Percentiles rank a stretch among this genome's conserved stretches.
phyloP scores from a whole-genome alignment of 2,797 vertebrate species.

The Novumbra hubbsi region DNA sequence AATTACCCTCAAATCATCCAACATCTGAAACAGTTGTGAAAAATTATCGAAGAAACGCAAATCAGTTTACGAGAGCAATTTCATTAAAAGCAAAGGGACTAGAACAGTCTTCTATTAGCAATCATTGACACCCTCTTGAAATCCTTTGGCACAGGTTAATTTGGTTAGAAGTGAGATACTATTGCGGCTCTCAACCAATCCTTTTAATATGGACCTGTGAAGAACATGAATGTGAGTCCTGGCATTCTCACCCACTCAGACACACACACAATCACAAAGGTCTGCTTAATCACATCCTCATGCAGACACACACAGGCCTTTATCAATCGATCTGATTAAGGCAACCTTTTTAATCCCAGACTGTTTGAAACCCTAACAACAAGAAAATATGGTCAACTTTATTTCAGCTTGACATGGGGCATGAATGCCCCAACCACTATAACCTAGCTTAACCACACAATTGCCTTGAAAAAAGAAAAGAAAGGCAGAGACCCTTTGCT shows the following conservation, averaged over 20 bases:
- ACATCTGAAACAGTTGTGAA: neutral
- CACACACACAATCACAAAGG: slow-evolving; percentile 4
- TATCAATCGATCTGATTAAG: slow-evolving; percentile 29
- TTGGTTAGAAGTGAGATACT: neutral
- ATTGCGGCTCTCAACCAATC: neutral
- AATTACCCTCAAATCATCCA: neutral
- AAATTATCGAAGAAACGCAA: neutral
- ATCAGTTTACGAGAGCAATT: neutral
- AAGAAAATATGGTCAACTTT: slow-evolving; percentile 6
- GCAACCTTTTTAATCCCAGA: slow-evolving; percentile 24
- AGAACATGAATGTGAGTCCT: neutral
- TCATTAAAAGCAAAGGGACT: neutral
- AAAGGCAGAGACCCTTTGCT: slow-evolving; percentile 50
- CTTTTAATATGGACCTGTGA: slow-evolving; percentile 3
- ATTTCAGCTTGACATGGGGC: neutral
- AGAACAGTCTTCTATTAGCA: neutral
- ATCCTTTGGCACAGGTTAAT: neutral
- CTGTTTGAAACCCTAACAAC: slow-evolving; percentile 28
- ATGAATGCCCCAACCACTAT: slow-evolving; percentile 35
- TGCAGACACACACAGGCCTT: neutral
- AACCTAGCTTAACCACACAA: slow-evolving; percentile 51
- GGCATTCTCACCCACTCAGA: slow-evolving; percentile 1
- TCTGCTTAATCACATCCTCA: too few relatives aligned
- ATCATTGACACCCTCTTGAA: slow-evolving; percentile 1
- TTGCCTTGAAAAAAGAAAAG: slow-evolving; percentile 38